These are phyloP conservation scores for Drosophila yakuba DNA, from an alignment of 1,140 invertebrate genomes.

Conservation along the genomic window DNA sequence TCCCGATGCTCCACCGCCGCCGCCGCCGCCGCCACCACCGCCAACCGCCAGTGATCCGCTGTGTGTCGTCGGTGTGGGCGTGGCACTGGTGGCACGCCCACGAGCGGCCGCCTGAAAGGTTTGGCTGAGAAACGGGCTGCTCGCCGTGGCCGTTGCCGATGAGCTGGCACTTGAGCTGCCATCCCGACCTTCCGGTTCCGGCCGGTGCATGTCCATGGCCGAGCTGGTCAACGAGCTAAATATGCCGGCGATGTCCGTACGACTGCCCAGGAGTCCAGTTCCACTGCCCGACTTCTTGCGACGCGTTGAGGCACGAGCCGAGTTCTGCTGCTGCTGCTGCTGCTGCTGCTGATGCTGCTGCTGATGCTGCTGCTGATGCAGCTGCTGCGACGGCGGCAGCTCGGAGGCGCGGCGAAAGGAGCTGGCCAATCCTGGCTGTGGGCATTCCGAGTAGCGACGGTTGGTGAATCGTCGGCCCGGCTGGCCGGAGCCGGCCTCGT, in stretches of 20 bases:
- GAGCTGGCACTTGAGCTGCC: constrained; percentile 50
- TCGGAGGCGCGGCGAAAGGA: constrained; percentile 88
- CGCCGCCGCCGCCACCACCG: neutral
- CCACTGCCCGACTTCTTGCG: constrained; percentile 84
- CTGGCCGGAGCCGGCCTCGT: constrained; percentile 87
- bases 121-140: constrained; percentile 58
- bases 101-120: constrained; percentile 64
- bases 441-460: constrained; percentile 90
- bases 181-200: constrained; percentile 84
- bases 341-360: constrained; percentile 80
- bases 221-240: constrained; percentile 89
- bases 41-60: neutral
- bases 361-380: constrained; percentile 76
- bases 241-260: constrained; percentile 89
- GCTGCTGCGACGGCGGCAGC: constrained; percentile 85
- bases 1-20: constrained; percentile 9
- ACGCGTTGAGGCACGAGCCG: constrained; percentile 62
- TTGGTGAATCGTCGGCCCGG: constrained; percentile 87
- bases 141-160: constrained; percentile 53
- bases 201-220: constrained; percentile 90
- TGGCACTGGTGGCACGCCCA: constrained; percentile 78
- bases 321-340: constrained; percentile 79
- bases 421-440: constrained; percentile 85
- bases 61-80: constrained; percentile 60
- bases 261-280: constrained; percentile 88